These are phyloP conservation scores for Taenaris catops DNA, from an alignment of 2,888 invertebrate genomes.

Conservation along the genomic window DNA sequence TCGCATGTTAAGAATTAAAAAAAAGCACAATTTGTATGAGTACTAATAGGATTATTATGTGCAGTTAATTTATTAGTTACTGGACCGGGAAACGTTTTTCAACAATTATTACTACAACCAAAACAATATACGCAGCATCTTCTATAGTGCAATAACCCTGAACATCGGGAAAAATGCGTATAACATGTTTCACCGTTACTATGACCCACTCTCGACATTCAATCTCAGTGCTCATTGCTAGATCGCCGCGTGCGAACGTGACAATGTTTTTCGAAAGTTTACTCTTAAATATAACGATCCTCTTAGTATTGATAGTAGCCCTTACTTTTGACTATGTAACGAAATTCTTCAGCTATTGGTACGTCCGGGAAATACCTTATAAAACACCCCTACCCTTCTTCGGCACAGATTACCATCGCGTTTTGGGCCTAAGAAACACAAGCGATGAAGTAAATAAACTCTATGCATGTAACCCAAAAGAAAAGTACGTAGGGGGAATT, in stretches of 20 bases:
- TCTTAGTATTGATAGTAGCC: slow-evolving; percentile 48
- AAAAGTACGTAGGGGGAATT: slow-evolving; percentile 57
- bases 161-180: neutral
- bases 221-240: slow-evolving; percentile 45
- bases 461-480: slow-evolving; percentile 46
- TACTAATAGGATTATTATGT: no score
- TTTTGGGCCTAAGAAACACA: slow-evolving; percentile 50
- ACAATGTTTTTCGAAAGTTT: slow-evolving; percentile 73
- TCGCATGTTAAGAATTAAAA: no score
- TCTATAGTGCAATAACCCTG: slow-evolving; percentile 1
- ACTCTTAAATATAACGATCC: slow-evolving; percentile 50
- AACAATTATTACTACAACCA: no score
- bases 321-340: slow-evolving; percentile 65
- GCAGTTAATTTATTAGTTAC: no score
- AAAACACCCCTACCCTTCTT: slow-evolving; percentile 56
- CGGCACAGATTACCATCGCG: slow-evolving; percentile 61
- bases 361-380: slow-evolving; percentile 61
- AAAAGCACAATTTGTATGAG: no score
- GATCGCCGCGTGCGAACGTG: slow-evolving; percentile 47
- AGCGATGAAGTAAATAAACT: slow-evolving; percentile 56
- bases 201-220: slow-evolving; percentile 51
- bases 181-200: slow-evolving; percentile 48
- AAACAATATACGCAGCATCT: no score
- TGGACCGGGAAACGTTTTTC: no score
- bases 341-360: slow-evolving; percentile 73